These are phyloP conservation scores for Aradophagus sp. DNA, from an alignment of 1,140 invertebrate genomes.

Conservation along the genomic window DNA sequence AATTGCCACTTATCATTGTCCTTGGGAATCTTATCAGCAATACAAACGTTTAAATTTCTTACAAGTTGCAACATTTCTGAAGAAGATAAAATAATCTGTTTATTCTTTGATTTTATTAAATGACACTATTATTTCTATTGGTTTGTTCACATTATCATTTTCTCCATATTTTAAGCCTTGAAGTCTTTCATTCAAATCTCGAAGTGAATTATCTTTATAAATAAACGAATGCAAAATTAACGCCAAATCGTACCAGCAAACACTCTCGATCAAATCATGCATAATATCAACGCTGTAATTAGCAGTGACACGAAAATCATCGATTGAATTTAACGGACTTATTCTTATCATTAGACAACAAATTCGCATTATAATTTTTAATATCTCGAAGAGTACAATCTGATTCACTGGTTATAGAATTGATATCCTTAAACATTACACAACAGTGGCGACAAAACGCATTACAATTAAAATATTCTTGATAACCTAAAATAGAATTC, in stretches of 20 bases:
- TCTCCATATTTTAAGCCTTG: conserved; percentile 32
- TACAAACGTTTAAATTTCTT: conserved; percentile 43
- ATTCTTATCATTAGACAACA: conserved; percentile 35
- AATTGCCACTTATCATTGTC: conserved; percentile 32
- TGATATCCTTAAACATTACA: conserved; percentile 22
- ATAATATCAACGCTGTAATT: conserved; percentile 68
- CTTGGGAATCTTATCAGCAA: conserved; percentile 45
- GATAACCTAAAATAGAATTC: conserved; percentile 29
- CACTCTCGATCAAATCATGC: conserved; percentile 70
- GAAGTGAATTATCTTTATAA: conserved; percentile 46
- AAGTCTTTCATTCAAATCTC: conserved; percentile 57
- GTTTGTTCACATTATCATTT: conserved; percentile 32
- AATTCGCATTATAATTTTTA: conserved; percentile 35
- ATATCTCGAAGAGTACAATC: conserved; percentile 20
- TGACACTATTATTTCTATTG: conserved; percentile 33
- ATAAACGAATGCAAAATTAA: conserved; percentile 61
- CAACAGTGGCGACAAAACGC: conserved; percentile 31
- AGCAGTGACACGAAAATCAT: conserved; percentile 65
- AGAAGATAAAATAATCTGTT: conserved; percentile 45
- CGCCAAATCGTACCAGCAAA: conserved; percentile 64
- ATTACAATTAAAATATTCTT: conserved; percentile 35
- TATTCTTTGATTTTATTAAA: conserved; percentile 32
- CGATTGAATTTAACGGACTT: conserved; percentile 62
- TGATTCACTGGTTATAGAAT: conserved; percentile 14
- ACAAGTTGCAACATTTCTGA: conserved; percentile 26